Percentiles rank a stretch among this genome's conserved stretches.
Conservation (phyloP, 2,888 invertebrate species). For the Elegia similella region DNA sequence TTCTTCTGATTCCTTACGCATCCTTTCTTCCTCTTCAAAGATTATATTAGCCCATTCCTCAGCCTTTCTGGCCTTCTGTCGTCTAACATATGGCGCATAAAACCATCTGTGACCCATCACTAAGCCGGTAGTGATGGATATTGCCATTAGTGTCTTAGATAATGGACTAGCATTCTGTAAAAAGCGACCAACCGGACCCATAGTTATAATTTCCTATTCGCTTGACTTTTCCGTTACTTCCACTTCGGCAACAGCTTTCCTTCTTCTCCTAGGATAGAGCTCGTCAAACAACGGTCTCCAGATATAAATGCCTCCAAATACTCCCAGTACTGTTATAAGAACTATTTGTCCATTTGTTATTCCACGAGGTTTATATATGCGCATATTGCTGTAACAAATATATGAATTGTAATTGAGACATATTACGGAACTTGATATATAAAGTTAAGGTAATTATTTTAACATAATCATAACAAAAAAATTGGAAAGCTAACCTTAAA, state of each 20-base stretch:
- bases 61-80: conserved; percentile 44
- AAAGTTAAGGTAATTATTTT: no score
- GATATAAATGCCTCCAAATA: conserved; percentile 72
- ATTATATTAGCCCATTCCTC: conserved; percentile 67
- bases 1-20: conserved; percentile 28
- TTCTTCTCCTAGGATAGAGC: conserved; percentile 36
- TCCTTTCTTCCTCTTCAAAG: conserved; percentile 58
- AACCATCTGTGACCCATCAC: conserved; percentile 46
- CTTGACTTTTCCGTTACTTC: conserved; percentile 21
- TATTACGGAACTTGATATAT: no score
- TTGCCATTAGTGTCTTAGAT: conserved; percentile 60
- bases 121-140: conserved; percentile 55
- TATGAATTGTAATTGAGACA: neutral
- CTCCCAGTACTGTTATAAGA: conserved; percentile 64
- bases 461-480: no score
- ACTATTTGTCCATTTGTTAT: conserved; percentile 62
- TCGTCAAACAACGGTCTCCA: conserved; percentile 74
- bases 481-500: neutral
- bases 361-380: conserved; percentile 62
- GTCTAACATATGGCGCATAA: conserved; percentile 49
- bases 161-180: conserved; percentile 50
- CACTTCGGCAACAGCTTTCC: conserved; percentile 19
- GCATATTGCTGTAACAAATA: conserved; percentile 43
- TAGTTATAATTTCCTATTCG: conserved; percentile 34
- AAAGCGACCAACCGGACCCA: conserved; percentile 46